Conservation (phyloP, 2,113 vertebrate genomes). For the Pygoscelis antarcticus region DNA sequence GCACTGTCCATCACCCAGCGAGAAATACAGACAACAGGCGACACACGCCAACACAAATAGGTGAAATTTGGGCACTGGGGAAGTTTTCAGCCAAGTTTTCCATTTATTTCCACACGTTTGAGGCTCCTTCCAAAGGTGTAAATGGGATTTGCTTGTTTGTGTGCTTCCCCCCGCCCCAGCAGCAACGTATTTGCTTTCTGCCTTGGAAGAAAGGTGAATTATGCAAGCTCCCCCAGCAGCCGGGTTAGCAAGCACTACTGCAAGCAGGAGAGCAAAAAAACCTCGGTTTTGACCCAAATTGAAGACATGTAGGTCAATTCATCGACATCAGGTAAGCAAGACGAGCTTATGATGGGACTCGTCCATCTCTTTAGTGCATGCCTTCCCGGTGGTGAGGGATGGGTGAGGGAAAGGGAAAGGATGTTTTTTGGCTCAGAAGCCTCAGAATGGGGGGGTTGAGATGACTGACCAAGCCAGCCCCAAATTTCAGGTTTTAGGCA, state of each 20-base stretch:
- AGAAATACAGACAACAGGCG: background rate
- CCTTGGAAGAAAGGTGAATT: background rate
- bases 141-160: background rate
- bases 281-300: background rate
- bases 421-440: background rate
- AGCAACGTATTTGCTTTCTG: background rate
- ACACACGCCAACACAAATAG: fast-evolving
- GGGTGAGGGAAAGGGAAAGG: background rate
- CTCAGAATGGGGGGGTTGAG: background rate
- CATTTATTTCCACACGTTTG: background rate
- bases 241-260: background rate
- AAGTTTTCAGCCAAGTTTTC: background rate
- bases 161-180: background rate
- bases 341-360: fast-evolving
- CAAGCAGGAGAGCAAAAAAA: background rate
- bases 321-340: background rate
- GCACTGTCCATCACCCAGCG: background rate
- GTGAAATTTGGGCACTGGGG: background rate
- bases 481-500: background rate
- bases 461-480: fast-evolving
- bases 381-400: fast-evolving
- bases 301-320: background rate
- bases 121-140: background rate
- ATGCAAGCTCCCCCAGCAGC: background rate
- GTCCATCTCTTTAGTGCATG: fast-evolving